Evolutionary conservation across 2,797 vertebrate species (phyloP), one percentile per base, ranked within the genome.

Genomic region (Menidia menidia): DNA sequence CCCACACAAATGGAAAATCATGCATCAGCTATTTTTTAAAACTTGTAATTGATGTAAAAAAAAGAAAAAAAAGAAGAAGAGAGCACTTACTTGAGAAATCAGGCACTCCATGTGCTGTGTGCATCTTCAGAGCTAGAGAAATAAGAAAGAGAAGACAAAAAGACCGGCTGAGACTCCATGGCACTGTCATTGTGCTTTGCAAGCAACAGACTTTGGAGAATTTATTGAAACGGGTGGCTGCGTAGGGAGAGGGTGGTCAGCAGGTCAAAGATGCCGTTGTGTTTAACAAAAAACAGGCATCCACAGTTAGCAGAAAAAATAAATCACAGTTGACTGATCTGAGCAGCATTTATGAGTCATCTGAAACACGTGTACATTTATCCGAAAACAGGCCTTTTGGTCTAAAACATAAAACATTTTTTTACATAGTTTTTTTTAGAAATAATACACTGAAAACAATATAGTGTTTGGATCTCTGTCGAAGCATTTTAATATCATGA

Each of bases 11-110:
- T 50, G 15, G 68, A 75, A 82, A 68, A 53, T 16, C 30, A 72
- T 11, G 1, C 0, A 35, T 85, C 67, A 86, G 67, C 73, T 61
- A 44, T 70, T 64, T 50, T 14, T 54, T 66, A 30, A 3, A 53
- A 12, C 59, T n/a, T 15, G 42, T 43, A 47, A 58, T 18, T 1
- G 16, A 63, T 15, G 42, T 1, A 0, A 62, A 48, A 68, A 64
- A 44, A 78, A 0, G 60, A 48, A 68, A 64, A 44, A 78, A 66
- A 75, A 68, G 32, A 43, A 72, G 60, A 31, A 25, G 25, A 25
- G 25, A 1, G 25, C 67, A 93, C 94, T 94, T 87, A 95, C 94
- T 32, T 43, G 93, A 89, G 75, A 95, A 93, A 81, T 95, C 92
- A 1, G 91, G 93, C 72, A 91, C 89, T 0, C 84, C 78, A 0